A percentile compares a stretch with the other conserved stretches of the same genome.
Conservation (phyloP, 2,888 invertebrate species). For the Didymodactylos carnosus region DNA sequence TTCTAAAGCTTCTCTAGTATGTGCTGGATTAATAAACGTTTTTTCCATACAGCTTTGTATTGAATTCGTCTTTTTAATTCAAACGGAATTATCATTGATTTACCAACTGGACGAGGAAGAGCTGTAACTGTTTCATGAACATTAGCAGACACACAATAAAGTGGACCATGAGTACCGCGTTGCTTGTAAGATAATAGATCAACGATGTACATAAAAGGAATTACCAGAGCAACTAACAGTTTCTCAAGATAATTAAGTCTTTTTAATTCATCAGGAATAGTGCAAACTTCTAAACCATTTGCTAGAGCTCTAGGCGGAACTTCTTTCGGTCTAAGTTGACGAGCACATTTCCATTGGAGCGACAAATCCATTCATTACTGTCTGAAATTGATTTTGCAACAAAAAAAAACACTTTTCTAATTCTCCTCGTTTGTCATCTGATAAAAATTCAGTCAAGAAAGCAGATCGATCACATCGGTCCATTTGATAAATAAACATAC, state of each 20-base stretch:
- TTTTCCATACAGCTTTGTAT: background rate
- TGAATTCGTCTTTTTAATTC: slow-evolving; percentile 19
- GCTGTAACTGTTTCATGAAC: slow-evolving; percentile 18
- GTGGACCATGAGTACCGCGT: background rate
- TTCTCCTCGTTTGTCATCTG: background rate
- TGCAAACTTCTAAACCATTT: background rate
- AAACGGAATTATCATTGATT: slow-evolving; percentile 21
- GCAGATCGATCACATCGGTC: too few relatives aligned
- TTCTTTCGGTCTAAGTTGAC: background rate
- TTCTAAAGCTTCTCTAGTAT: background rate
- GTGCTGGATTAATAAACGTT: slow-evolving; percentile 2
- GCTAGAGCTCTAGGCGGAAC: background rate
- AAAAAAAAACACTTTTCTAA: background rate
- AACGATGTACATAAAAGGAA: background rate
- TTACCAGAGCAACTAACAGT: background rate
- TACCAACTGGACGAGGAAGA: slow-evolving; percentile 18
- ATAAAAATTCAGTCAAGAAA: background rate
- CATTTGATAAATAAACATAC: background rate
- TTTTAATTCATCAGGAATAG: background rate
- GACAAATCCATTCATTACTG: background rate
- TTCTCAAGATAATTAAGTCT: background rate
- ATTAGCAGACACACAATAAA: slow-evolving; percentile 17
- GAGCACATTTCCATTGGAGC: background rate
- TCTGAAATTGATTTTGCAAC: background rate
- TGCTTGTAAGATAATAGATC: background rate